Percentiles rank a stretch among this genome's conserved stretches.
Conservation (phyloP, 2,113 vertebrate genomes). For the Mirounga angustirostris region DNA sequence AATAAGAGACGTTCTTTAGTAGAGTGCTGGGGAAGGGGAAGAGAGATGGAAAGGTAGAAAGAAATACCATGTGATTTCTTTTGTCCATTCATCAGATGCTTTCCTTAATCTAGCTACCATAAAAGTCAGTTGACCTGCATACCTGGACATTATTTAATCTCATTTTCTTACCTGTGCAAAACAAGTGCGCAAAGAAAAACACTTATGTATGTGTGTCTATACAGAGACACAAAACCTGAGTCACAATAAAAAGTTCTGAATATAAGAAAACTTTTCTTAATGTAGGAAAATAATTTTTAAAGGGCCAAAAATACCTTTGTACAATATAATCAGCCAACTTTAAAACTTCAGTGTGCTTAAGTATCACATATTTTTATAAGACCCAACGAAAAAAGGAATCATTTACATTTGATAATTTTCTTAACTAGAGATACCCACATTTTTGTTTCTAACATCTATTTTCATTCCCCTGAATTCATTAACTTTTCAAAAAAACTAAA, state of each 20-base stretch:
- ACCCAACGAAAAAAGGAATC: slow-evolving; percentile 1
- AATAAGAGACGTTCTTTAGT: background rate
- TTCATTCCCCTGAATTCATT: slow-evolving; percentile 77
- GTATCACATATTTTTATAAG: slow-evolving; percentile 1
- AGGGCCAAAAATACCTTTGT: slow-evolving; percentile 83
- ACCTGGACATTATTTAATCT: slow-evolving; percentile 26
- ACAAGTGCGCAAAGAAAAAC: slow-evolving; percentile 73
- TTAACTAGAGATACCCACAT: slow-evolving; percentile 59
- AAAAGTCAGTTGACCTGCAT: background rate
- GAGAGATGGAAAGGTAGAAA: slow-evolving; percentile 3
- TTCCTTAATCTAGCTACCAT: background rate
- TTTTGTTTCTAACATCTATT: slow-evolving; percentile 68
- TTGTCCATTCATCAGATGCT: slow-evolving; percentile 42
- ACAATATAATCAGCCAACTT: slow-evolving; percentile 66
- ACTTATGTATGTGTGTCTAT: background rate
- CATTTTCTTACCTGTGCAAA: slow-evolving; percentile 69
- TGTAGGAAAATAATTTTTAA: slow-evolving; percentile 69
- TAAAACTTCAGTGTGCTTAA: slow-evolving; percentile 59
- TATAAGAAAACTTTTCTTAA: slow-evolving; percentile 64
- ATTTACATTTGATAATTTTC: slow-evolving; percentile 67
- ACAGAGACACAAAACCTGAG: slow-evolving; percentile 80
- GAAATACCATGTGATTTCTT: slow-evolving; percentile 61
- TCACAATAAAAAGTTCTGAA: slow-evolving; percentile 70
- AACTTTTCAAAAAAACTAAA: slow-evolving; percentile 20
- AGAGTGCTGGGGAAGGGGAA: background rate